Percentiles rank a stretch among this genome's conserved stretches.
Conservation (phyloP, 2,888 invertebrate genomes). For the Parelbella ahira region DNA sequence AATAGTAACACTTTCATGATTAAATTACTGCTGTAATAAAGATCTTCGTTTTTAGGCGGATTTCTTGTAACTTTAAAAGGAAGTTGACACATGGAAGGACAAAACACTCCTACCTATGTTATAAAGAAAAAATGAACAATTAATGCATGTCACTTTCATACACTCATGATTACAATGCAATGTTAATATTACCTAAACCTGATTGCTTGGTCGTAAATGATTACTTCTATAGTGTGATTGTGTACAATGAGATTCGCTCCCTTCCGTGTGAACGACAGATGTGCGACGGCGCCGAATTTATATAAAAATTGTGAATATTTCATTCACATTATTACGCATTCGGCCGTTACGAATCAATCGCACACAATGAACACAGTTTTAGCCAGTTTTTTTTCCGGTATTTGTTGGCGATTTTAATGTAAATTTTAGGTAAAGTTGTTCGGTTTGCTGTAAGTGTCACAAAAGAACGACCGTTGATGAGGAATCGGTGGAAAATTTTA, state of each 20-base stretch:
- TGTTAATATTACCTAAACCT: no score
- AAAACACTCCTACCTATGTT: no score
- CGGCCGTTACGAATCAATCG: slow-evolving; percentile 80
- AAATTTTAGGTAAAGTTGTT: slow-evolving; percentile 72
- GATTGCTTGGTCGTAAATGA: slow-evolving; percentile 19
- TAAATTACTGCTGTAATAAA: no score
- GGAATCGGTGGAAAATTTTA: slow-evolving; percentile 54
- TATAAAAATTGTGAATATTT: slow-evolving; percentile 78
- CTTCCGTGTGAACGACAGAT: slow-evolving; percentile 75
- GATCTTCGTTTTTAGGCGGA: no score
- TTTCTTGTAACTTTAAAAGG: no score
- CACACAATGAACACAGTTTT: slow-evolving; percentile 71
- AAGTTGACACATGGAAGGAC: no score
- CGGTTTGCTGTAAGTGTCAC: slow-evolving; percentile 51
- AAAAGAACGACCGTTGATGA: slow-evolving; percentile 66
- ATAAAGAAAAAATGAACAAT: no score
- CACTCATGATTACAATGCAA: no score
- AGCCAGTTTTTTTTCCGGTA: slow-evolving; percentile 67
- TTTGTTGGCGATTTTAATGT: slow-evolving; percentile 74
- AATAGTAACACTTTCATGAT: no score
- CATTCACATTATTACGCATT: slow-evolving; percentile 72
- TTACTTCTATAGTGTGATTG: slow-evolving; percentile 17
- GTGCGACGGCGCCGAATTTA: slow-evolving; percentile 68
- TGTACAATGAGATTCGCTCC: slow-evolving; percentile 43
- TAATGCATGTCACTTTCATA: no score